These are phyloP conservation scores for Rambutsinella grinnellia DNA, from an alignment of 2,888 invertebrate species.

Conservation along the genomic window DNA sequence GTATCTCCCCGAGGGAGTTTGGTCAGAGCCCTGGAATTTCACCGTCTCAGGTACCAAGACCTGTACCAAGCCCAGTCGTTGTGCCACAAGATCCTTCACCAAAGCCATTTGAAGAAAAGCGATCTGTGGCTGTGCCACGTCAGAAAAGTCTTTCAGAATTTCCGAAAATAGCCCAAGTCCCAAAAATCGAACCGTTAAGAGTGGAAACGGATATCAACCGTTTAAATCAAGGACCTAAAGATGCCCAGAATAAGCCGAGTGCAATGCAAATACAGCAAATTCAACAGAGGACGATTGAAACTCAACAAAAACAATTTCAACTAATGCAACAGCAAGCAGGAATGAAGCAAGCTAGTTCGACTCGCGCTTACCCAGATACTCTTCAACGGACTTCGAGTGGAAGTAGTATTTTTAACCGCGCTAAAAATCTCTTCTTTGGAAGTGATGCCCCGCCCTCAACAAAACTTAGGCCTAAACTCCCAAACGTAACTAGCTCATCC, in stretches of 20 bases:
- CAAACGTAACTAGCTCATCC: constrained; percentile 39
- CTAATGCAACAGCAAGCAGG: constrained; percentile 16
- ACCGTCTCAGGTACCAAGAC: too few species aligned
- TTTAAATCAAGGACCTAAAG: background rate
- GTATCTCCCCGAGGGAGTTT: background rate
- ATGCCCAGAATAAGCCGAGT: background rate
- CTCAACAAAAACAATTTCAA: background rate
- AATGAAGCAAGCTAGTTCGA: background rate
- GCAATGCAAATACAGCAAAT: constrained; percentile 4
- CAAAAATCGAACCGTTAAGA: constrained; percentile 44
- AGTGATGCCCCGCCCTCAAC: constrained; percentile 70
- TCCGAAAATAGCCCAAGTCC: constrained; percentile 27
- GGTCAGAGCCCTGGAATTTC: too few species aligned
- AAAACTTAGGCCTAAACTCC: constrained; percentile 69
- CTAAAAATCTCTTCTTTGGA: constrained; percentile 61
- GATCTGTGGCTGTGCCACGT: constrained; percentile 55
- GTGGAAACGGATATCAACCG: constrained; percentile 44
- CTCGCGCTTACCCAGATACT: constrained; percentile 50
- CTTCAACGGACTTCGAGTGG: constrained; percentile 67
- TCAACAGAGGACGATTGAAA: background rate
- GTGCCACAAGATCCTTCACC: background rate
- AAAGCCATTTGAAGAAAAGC: background rate
- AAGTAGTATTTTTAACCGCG: constrained; percentile 66
- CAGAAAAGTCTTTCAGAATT: constrained; percentile 65
- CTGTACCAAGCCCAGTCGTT: background rate